A percentile compares a stretch with the other conserved stretches of the same genome.
Conservation (phyloP, 2,797 vertebrate species). For the Tangara arthus region DNA sequence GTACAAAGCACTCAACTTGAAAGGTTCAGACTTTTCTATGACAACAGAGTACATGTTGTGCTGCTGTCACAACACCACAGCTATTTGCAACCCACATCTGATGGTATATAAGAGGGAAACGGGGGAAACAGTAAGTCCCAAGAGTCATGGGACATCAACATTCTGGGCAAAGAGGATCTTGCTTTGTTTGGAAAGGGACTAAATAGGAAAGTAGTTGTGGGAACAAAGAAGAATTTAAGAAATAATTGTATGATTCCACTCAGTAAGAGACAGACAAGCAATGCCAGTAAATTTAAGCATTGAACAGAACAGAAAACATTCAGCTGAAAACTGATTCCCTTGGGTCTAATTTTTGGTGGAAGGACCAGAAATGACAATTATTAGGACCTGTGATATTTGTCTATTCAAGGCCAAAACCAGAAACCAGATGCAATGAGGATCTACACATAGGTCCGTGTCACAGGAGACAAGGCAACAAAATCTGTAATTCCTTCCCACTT, state of each 20-base stretch:
- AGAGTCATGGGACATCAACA: not conserved
- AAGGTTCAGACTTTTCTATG: not conserved
- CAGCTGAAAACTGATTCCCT: not conserved
- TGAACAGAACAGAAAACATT: not conserved
- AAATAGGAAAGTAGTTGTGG: not conserved
- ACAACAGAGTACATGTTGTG: not conserved
- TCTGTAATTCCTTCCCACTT: conserved; percentile 15
- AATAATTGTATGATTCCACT: not conserved
- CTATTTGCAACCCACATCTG: not conserved
- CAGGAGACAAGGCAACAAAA: conserved; percentile 1
- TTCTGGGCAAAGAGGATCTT: not conserved
- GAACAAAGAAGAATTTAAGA: not conserved
- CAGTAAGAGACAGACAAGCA: not conserved
- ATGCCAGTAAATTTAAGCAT: not conserved
- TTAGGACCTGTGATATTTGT: not conserved
- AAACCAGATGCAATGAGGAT: conserved; percentile 3
- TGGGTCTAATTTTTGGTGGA: not conserved
- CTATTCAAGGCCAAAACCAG: not conserved
- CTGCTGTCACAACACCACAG: not conserved
- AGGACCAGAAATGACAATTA: not conserved
- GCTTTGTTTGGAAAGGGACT: not conserved
- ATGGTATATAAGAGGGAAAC: not conserved
- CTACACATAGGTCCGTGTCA: not conserved
- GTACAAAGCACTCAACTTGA: not conserved
- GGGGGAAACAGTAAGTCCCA: not conserved